These are phyloP conservation scores for Chrysogorgia sp. DNA, from an alignment of 92 coral and sea anemone genomes.

Conservation along the genomic window DNA sequence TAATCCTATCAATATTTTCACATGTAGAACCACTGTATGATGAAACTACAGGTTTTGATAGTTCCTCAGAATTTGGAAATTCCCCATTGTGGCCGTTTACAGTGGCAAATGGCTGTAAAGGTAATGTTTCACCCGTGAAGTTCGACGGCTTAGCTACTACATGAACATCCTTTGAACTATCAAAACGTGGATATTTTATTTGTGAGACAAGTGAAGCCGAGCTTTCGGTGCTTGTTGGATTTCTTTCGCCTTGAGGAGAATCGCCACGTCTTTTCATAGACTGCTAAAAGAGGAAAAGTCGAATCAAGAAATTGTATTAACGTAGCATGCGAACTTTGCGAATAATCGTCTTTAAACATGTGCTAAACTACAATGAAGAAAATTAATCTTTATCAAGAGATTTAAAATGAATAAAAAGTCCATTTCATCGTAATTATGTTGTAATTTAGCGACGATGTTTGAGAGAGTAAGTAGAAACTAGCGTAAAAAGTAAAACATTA, in stretches of 20 bases:
- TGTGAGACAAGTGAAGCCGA: conserved; percentile 13
- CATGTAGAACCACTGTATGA: conserved; percentile 30
- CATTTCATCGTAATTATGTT: conserved; percentile 37
- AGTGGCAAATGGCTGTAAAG: background rate
- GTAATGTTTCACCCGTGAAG: background rate
- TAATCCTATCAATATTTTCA: conserved; percentile 27
- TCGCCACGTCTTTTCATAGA: conserved; percentile 13
- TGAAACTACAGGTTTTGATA: conserved; percentile 6
- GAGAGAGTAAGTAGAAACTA: conserved; percentile 2
- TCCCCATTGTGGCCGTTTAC: conserved; percentile 14
- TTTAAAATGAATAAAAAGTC: conserved; percentile 43
- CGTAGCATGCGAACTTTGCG: background rate
- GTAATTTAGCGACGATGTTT: conserved; percentile 11
- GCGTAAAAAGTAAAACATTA: background rate
- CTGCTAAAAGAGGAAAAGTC: conserved; percentile 14
- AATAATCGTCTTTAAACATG: conserved; percentile 24
- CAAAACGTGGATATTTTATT: conserved; percentile 46
- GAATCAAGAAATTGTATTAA: background rate
- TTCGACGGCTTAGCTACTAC: conserved; percentile 22
- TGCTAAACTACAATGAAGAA: conserved; percentile 45
- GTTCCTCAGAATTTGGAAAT: conserved; percentile 29
- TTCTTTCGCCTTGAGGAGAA: conserved; percentile 11
- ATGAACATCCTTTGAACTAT: conserved; percentile 30
- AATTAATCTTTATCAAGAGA: conserved; percentile 46
- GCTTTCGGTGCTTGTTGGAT: conserved; percentile 4